A percentile compares a stretch with the other conserved stretches of the same genome.
phyloP scores from a whole-genome alignment of 2,888 invertebrate species.

The Nephrotoma flavescens region DNA sequence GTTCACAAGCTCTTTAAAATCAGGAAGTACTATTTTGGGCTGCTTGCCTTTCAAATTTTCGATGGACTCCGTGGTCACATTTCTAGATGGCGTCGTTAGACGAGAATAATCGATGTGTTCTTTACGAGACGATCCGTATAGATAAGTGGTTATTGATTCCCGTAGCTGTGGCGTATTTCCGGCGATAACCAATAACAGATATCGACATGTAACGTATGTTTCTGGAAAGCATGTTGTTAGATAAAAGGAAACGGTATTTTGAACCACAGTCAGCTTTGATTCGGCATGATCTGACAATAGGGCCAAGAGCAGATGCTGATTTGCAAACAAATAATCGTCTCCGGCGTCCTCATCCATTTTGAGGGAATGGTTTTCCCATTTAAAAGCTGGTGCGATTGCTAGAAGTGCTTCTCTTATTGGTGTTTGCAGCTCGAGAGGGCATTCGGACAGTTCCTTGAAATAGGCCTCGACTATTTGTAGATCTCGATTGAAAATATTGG shows the following conservation, averaged over 20 bases:
- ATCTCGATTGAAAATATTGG: conserved; percentile 50
- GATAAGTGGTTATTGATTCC: conserved; percentile 26
- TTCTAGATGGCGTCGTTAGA: conserved; percentile 26
- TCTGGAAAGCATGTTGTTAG: conserved; percentile 67
- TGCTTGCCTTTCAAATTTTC: conserved; percentile 18
- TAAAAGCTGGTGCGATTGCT: conserved; percentile 51
- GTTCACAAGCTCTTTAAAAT: conserved; percentile 54
- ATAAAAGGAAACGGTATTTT: conserved; percentile 72
- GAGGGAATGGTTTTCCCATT: conserved; percentile 20
- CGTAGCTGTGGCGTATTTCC: conserved; percentile 46
- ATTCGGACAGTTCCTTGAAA: conserved; percentile 27
- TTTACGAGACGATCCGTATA: conserved; percentile 55
- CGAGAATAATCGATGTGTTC: conserved; percentile 34
- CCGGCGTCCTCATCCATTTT: conserved; percentile 17
- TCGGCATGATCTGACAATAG: conserved; percentile 59
- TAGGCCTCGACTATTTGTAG: conserved; percentile 32
- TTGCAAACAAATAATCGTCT: conserved; percentile 25
- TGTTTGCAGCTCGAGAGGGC: conserved; percentile 38
- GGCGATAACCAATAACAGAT: conserved; percentile 63
- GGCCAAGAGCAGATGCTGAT: conserved; percentile 40
- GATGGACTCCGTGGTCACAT: conserved; percentile 6
- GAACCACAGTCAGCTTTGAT: conserved; percentile 60
- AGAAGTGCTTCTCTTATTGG: conserved; percentile 53
- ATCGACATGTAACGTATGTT: conserved; percentile 68
- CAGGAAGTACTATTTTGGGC: conserved; percentile 41